These are phyloP conservation scores for Ascaphus truei DNA, from an alignment of 2,113 vertebrate species.

Conservation along the genomic window DNA sequence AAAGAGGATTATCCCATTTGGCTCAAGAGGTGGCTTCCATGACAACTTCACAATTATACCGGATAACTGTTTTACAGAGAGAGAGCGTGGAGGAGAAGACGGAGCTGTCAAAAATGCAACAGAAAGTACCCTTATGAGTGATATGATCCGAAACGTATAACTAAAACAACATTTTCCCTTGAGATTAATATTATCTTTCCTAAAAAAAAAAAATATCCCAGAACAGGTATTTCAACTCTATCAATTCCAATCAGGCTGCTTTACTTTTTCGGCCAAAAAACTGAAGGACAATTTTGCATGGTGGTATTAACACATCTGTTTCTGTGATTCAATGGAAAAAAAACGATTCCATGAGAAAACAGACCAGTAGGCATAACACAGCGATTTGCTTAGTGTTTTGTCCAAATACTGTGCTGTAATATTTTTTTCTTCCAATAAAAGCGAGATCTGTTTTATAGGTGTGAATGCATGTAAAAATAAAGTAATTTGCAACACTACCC, in stretches of 20 bases:
- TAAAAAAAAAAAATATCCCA: conserved; percentile 40
- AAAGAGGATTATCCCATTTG: conserved; percentile 92
- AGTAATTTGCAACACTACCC: conserved; percentile 35
- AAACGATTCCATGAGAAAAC: conserved; percentile 67
- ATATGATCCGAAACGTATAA: not conserved
- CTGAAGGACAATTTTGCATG: conserved; percentile 66
- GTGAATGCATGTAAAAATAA: conserved; percentile 43
- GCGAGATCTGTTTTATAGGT: conserved; percentile 43
- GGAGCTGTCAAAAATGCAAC: conserved; percentile 72
- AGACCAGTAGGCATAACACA: conserved; percentile 50
- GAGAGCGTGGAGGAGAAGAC: conserved; percentile 79
- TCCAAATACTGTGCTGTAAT: conserved; percentile 41
- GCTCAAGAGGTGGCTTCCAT: conserved; percentile 83
- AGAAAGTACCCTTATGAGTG: not conserved
- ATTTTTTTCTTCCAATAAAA: conserved; percentile 51
- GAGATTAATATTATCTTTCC: conserved; percentile 38
- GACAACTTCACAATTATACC: conserved; percentile 86
- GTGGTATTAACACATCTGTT: conserved; percentile 70
- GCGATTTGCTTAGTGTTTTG: conserved; percentile 52
- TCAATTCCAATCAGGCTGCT: conserved; percentile 41
- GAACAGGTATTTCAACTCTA: conserved; percentile 27
- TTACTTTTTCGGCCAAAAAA: conserved; percentile 59
- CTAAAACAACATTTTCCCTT: conserved; percentile 14
- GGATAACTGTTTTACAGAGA: conserved; percentile 80
- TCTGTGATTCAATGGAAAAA: conserved; percentile 69